Evolutionary conservation across 2,888 invertebrate genomes (phyloP).

Genomic region (Eueremaeus valkanovi): DNA sequence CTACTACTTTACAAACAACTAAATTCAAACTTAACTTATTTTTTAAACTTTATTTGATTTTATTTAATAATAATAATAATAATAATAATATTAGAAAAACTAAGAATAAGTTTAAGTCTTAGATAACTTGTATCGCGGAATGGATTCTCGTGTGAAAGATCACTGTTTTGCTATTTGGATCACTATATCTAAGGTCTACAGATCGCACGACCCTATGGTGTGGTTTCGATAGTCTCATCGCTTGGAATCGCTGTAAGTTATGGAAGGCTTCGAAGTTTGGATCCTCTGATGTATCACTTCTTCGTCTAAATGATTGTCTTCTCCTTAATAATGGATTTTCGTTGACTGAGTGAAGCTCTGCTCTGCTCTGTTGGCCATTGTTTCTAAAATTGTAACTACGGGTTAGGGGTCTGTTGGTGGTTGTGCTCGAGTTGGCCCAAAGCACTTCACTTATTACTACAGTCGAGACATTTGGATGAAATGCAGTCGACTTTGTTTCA

Average conservation of each 20-base stretch:
- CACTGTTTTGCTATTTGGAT: not conserved
- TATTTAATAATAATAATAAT: not conserved
- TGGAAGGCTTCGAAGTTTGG: not conserved
- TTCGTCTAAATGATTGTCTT: not conserved
- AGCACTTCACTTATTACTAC: not conserved
- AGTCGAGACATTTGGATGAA: not conserved
- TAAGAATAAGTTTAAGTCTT: not conserved
- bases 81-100: conserved; percentile 3
- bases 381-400: not conserved
- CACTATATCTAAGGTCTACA: not conserved
- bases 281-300: not conserved
- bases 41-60: conserved; percentile 9
- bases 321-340: not conserved
- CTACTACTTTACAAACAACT: not conserved
- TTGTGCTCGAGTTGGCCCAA: not conserved
- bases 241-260: not conserved
- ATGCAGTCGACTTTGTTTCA: not conserved
- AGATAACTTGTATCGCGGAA: conserved; percentile 13
- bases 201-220: conserved; percentile 15
- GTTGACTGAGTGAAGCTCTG: not conserved
- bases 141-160: conserved; percentile 14
- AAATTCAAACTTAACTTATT: not conserved
- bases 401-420: not conserved
- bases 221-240: conserved; percentile 10
- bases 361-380: not conserved